Base-by-base conservation (phyloP, 2,888 invertebrate species). In the Fragum sueziense region DNA sequence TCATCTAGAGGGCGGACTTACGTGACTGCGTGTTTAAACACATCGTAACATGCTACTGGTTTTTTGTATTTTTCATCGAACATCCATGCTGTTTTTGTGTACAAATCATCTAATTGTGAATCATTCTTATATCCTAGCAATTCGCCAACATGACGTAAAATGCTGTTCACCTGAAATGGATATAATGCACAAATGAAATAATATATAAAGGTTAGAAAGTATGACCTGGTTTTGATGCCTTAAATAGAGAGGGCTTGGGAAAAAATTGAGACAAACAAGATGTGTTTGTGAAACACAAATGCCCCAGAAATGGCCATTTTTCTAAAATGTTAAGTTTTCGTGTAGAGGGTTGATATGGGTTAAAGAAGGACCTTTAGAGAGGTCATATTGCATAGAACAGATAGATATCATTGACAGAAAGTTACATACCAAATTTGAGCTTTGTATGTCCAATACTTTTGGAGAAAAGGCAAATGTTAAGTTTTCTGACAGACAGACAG, bases 21-120 rank as follows among this genome's bases (percentile, higher is more conserved):
- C 97, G 96, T 95, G 70, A 99, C 99, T 86, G 99, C 97, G 94
- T 98, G 98, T 94, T 99, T 99, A 93, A 99, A 99, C 88, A 97
- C 97, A 93, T 99, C 99, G 93, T 98, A 99, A 47, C 98, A 97
- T 2, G 97, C 97, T 0, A 98, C 98, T 93, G 98, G 98, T 92
- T 96, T 97, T 93, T 98, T 98, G 92, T 97, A 97, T 93, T 99
- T 99, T 90, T 97, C 97, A 93, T 99, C 99, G 94, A 99, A 99
- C 91, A 96, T 95, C 99, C 99, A 99, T 0, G 99, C 99, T 0
- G 99, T 99, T 91, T 97, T 97, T 90, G 96, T 96, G 93, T 99
- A 99, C 0, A 99, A 94, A 85, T 98, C 97, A 91, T 99, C 99
- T 54, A 99, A 94, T 91, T 99, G 97, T 87, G 97, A 97, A 88